These are phyloP conservation scores for Helarctos malayanus DNA, from an alignment of 2,797 vertebrate species.

Conservation along the genomic window DNA sequence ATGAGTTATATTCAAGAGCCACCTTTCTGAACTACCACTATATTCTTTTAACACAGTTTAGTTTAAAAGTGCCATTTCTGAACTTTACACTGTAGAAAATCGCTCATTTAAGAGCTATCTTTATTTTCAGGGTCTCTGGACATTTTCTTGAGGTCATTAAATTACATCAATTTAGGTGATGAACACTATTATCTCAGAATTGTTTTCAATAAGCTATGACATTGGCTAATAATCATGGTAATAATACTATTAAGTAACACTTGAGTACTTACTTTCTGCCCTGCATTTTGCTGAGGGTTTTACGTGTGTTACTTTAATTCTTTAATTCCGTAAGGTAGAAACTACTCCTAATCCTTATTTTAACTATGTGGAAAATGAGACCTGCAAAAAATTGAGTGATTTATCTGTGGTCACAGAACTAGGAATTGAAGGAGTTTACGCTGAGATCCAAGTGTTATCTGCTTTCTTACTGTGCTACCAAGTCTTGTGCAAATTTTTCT, in stretches of 20 bases:
- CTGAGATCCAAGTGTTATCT: slow-evolving; percentile 8
- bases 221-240: slow-evolving; percentile 17
- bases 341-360: slow-evolving; percentile 23
- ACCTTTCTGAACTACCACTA: not conserved
- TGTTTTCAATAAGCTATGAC: slow-evolving; percentile 30
- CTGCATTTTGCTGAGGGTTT: not conserved
- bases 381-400: not conserved
- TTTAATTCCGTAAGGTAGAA: not conserved
- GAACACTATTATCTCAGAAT: not conserved
- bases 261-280: not conserved
- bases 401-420: not conserved
- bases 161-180: not conserved
- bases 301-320: not conserved
- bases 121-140: slow-evolving; percentile 48
- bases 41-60: slow-evolving; percentile 11
- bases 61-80: not conserved
- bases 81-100: not conserved
- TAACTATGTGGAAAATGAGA: slow-evolving; percentile 26
- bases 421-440: slow-evolving; percentile 30
- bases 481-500: slow-evolving; percentile 45
- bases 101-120: not conserved
- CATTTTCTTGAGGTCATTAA: slow-evolving; percentile 60
- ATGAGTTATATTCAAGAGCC: not conserved
- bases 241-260: not conserved
- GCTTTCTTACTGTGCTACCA: not conserved